A percentile compares a stretch with the other conserved stretches of the same genome.
These are phyloP conservation scores for Rhadina sibilatrix DNA, from an alignment of 2,113 vertebrate genomes.

Conservation along the genomic window DNA sequence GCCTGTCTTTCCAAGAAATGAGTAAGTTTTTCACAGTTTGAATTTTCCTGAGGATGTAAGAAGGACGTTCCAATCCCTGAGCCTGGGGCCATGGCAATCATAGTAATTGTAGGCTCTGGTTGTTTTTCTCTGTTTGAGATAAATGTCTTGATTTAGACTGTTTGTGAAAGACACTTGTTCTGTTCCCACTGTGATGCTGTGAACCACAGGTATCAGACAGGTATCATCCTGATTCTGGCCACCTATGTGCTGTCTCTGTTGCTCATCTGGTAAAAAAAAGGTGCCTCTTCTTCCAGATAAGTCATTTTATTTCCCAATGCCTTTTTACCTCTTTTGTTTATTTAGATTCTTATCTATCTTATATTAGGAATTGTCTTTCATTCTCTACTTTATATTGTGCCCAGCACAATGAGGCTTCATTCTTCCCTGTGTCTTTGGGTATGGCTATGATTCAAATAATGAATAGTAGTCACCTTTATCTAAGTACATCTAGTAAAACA, in stretches of 20 bases:
- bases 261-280: background rate
- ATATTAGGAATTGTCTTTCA: background rate
- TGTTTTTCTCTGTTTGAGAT: background rate
- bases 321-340: background rate
- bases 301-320: background rate
- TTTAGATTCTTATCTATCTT: background rate
- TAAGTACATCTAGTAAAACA: background rate
- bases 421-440: background rate
- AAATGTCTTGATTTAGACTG: background rate
- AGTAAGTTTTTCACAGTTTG: background rate
- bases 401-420: background rate
- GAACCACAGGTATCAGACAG: background rate
- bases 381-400: background rate
- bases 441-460: background rate
- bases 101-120: background rate
- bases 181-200: background rate
- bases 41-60: background rate
- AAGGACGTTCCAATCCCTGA: background rate
- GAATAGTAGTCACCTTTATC: background rate
- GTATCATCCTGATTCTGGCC: background rate
- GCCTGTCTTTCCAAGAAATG: background rate
- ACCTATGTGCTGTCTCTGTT: background rate
- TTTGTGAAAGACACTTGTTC: background rate
- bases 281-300: background rate
- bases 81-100: background rate